Percentiles rank a stretch among this genome's conserved stretches.
phyloP scores from a whole-genome alignment of 2,888 invertebrate species.

The Bombylius discolor region DNA sequence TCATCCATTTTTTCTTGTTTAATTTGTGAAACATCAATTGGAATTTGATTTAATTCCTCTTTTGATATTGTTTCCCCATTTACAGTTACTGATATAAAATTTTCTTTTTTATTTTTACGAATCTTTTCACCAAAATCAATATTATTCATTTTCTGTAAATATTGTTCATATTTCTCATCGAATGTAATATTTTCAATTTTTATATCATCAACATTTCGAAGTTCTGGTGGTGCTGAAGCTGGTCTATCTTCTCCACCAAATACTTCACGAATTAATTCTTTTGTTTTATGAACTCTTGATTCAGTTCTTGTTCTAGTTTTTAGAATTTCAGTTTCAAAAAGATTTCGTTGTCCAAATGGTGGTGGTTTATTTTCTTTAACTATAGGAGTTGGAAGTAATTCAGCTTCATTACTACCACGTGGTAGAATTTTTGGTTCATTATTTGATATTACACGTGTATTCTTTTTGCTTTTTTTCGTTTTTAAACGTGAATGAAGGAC shows the following conservation, averaged over 20 bases:
- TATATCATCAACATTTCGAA: conserved; percentile 25
- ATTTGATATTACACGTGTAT: neutral
- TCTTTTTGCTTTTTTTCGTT: conserved; percentile 8
- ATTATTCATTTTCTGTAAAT: conserved; percentile 27
- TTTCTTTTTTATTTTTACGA: conserved; percentile 9
- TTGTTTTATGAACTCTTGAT: conserved; percentile 55
- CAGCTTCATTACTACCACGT: conserved; percentile 18
- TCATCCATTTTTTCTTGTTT: conserved; percentile 10
- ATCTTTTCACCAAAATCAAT: conserved; percentile 13
- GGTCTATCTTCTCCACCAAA: conserved; percentile 62
- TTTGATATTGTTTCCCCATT: neutral
- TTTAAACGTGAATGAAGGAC: conserved; percentile 30
- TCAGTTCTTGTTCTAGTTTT: conserved; percentile 64
- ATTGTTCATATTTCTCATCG: conserved; percentile 31
- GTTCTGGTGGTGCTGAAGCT: conserved; percentile 62
- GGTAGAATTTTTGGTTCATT: conserved; percentile 12
- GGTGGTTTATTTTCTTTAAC: conserved; percentile 12
- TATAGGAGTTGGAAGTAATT: conserved; percentile 19
- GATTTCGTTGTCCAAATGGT: conserved; percentile 29
- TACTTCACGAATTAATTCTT: conserved; percentile 68
- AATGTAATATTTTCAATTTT: conserved; percentile 26
- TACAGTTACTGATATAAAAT: neutral
- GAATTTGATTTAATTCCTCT: neutral
- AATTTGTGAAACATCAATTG: neutral
- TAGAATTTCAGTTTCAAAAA: conserved; percentile 55